These are phyloP conservation scores for Chironex yamaguchii DNA, from an alignment of 30 jellyfish, hydroid and myxozoan genomes.

Conservation along the genomic window DNA sequence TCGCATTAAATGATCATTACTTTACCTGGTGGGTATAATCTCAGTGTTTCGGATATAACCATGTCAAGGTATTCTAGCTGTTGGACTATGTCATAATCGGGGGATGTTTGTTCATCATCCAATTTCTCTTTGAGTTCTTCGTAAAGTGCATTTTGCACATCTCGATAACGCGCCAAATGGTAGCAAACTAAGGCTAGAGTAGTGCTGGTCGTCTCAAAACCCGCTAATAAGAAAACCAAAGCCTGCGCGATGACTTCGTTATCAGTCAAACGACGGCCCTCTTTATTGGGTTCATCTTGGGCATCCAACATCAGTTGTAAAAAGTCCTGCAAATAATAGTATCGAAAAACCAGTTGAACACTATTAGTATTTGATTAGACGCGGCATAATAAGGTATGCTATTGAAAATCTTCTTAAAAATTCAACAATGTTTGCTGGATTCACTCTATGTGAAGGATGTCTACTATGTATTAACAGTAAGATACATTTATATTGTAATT, in stretches of 20 bases:
- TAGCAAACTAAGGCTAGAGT: background rate
- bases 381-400: no score
- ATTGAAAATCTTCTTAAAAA: no score
- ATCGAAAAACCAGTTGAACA: no score
- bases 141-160: background rate
- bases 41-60: background rate
- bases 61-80: background rate
- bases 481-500: no score
- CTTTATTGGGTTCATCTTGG: background rate
- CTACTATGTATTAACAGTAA: no score
- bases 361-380: no score
- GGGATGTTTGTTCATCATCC: background rate
- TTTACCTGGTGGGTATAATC: slow-evolving; percentile 13
- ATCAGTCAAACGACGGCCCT: background rate
- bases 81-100: background rate
- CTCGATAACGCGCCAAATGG: background rate
- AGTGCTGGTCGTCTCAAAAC: slow-evolving; percentile 6
- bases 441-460: no score
- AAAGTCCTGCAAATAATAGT: background rate
- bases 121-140: slow-evolving; percentile 2
- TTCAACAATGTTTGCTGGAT: no score
- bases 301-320: slow-evolving; percentile 19
- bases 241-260: background rate
- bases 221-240: background rate
- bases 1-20: no score